Percentiles rank a stretch among this genome's conserved stretches.
These are phyloP conservation scores for Stegodyphus mimosarum DNA, from an alignment of 1,140 invertebrate species.

Conservation along the genomic window DNA sequence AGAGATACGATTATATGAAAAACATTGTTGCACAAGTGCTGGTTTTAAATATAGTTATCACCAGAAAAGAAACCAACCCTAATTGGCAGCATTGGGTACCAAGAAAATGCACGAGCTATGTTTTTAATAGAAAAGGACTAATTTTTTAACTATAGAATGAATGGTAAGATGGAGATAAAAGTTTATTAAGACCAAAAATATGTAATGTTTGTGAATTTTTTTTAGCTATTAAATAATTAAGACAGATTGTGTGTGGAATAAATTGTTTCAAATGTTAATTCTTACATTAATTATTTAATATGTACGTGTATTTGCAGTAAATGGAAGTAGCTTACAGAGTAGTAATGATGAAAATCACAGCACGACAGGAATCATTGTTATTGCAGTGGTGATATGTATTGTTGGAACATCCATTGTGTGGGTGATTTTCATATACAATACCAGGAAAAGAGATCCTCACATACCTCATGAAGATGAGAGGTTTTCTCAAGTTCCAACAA, in stretches of 20 bases:
- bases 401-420: constrained; percentile 89
- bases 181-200: too few relatives aligned
- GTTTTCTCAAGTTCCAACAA: background rate
- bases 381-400: constrained; percentile 89
- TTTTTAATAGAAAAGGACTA: too few relatives aligned
- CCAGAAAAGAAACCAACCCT: too few relatives aligned
- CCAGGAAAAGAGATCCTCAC: constrained; percentile 72
- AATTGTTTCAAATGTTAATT: background rate
- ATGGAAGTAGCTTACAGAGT: background rate
- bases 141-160: too few relatives aligned
- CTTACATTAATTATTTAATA: too few relatives aligned
- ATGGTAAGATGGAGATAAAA: too few relatives aligned
- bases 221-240: background rate
- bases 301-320: background rate
- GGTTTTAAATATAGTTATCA: too few relatives aligned
- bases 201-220: too few relatives aligned
- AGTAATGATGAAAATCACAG: constrained; percentile 66
- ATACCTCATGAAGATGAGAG: constrained; percentile 23
- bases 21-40: too few relatives aligned
- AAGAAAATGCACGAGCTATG: too few relatives aligned
- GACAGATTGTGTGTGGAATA: background rate
- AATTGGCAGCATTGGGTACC: too few relatives aligned
- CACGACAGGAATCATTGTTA: constrained; percentile 86
- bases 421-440: constrained; percentile 92
- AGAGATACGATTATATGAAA: too few relatives aligned